These are phyloP conservation scores for Paramisgurnus dabryanus DNA, from an alignment of 2,113 vertebrate species.

Conservation along the genomic window DNA sequence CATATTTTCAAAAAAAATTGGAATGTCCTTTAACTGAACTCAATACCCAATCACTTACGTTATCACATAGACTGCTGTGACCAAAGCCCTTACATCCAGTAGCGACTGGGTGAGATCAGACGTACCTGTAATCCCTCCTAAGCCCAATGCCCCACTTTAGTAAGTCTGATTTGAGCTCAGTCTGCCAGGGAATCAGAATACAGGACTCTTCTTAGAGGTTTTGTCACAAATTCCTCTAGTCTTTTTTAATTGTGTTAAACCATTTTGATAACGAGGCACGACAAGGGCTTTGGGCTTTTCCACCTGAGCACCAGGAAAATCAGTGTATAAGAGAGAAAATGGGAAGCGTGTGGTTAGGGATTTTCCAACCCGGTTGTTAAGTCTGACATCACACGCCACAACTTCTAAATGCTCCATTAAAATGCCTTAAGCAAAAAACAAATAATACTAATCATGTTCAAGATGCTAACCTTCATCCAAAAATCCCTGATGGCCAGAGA, in stretches of 20 bases:
- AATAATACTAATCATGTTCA: too few species aligned
- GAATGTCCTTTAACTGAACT: not conserved
- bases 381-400: too few species aligned
- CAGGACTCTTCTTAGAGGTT: not conserved
- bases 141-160: constrained; percentile 50
- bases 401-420: too few species aligned
- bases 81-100: constrained; percentile 17
- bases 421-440: too few species aligned
- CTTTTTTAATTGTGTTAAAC: constrained; percentile 41
- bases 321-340: not conserved
- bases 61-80: constrained; percentile 21
- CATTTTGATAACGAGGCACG: constrained; percentile 1
- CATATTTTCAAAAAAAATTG: too few species aligned
- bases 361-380: not conserved
- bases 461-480: too few species aligned
- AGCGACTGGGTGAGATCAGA: constrained; percentile 38
- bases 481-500: too few species aligned
- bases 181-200: not conserved
- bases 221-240: constrained; percentile 35
- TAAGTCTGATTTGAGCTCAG: constrained; percentile 44
- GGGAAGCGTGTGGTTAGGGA: not conserved
- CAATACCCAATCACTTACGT: constrained; percentile 29
- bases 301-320: not conserved
- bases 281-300: not conserved
- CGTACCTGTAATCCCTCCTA: constrained; percentile 48